These are phyloP conservation scores for Margarornis squamiger DNA, from an alignment of 2,797 vertebrate genomes.

Conservation along the genomic window DNA sequence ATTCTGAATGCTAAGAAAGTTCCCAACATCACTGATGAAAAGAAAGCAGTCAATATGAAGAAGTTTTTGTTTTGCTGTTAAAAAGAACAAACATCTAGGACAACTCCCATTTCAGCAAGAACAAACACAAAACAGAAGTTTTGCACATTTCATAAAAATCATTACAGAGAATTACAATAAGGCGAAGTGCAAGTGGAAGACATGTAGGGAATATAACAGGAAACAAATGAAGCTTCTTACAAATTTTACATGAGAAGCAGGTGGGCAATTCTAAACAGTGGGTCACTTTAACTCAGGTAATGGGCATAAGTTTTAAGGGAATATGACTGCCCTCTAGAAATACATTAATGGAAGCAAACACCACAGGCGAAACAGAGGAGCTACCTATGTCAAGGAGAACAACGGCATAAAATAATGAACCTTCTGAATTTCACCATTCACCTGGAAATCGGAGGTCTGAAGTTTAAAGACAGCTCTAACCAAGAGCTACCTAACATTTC, in stretches of 20 bases:
- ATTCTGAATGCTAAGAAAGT: conserved; percentile 50
- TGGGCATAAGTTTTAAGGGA: not conserved
- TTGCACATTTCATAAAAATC: conserved; percentile 1
- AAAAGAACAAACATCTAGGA: conserved; percentile 50
- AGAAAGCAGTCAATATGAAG: conserved; percentile 28
- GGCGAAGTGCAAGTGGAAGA: not conserved
- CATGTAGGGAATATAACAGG: not conserved
- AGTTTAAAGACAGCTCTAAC: not conserved
- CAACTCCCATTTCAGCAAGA: conserved; percentile 12
- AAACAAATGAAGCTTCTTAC: not conserved
- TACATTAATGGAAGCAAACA: not conserved
- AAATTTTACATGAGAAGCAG: not conserved
- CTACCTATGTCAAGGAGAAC: not conserved
- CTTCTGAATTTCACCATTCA: not conserved
- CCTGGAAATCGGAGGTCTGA: not conserved
- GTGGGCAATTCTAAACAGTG: not conserved
- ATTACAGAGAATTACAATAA: not conserved
- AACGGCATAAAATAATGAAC: not conserved
- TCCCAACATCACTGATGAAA: conserved; percentile 45
- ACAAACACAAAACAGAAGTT: not conserved
- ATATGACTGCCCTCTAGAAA: not conserved
- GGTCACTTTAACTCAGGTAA: not conserved
- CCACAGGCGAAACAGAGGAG: not conserved
- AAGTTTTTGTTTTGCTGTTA: conserved; percentile 47
- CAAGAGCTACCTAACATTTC: not conserved